Conservation (phyloP, 1,140 invertebrate species). For the Xylocopa sonorina region DNA sequence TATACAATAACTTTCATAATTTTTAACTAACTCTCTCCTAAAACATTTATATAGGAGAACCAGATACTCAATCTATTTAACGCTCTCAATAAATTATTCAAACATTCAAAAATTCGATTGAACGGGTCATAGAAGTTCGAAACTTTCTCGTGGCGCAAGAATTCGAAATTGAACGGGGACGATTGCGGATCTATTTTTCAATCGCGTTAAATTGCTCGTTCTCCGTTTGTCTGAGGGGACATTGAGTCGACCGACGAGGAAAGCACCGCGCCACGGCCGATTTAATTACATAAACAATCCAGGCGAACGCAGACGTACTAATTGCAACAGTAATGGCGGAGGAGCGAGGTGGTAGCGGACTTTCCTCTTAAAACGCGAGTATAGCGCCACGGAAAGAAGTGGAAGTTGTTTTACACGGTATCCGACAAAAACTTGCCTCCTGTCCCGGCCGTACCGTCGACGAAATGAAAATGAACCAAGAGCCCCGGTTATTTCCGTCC, state of each 20-base stretch:
- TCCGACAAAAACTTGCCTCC: slow-evolving; percentile 21
- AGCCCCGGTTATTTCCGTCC: slow-evolving; percentile 4
- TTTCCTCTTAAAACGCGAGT: slow-evolving; percentile 17
- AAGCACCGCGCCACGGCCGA: neutral
- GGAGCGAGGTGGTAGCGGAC: neutral
- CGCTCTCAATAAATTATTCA: too few relatives aligned
- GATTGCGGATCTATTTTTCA: too few relatives aligned
- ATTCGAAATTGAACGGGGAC: too few relatives aligned
- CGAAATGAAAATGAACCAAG: slow-evolving; percentile 34
- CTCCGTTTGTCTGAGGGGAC: neutral
- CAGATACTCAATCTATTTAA: too few relatives aligned
- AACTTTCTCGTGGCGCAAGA: too few relatives aligned
- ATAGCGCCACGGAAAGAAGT: slow-evolving; percentile 19
- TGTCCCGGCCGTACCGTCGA: neutral
- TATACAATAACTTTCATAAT: too few relatives aligned
- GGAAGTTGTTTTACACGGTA: slow-evolving; percentile 24
- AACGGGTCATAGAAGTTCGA: too few relatives aligned
- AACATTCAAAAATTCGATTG: too few relatives aligned
- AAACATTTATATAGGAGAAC: too few relatives aligned
- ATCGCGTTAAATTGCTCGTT: neutral
- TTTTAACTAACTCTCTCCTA: too few relatives aligned
- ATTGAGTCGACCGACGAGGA: neutral
- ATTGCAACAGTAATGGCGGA: neutral
- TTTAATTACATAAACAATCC: slow-evolving; percentile 24
- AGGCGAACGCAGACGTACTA: neutral